phyloP scores from a whole-genome alignment of 2,797 vertebrate genomes.

The Carcharodon carcharias region DNA sequence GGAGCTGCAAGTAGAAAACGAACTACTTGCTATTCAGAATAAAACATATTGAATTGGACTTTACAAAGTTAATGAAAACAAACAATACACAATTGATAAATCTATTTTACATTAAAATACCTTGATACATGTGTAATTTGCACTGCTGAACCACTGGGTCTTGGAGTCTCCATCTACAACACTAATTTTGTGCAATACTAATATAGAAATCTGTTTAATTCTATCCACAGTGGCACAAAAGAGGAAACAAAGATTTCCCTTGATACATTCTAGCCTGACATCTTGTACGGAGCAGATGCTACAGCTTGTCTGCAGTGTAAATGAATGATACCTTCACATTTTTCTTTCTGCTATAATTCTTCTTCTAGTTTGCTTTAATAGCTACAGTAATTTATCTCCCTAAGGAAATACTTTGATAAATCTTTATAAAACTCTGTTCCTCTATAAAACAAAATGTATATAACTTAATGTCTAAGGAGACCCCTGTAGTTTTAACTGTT shows the following conservation, averaged over 20 bases:
- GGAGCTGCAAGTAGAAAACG: too few species aligned
- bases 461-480: neutral
- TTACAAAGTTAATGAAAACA: neutral
- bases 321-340: conserved; percentile 22
- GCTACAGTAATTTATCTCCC: neutral
- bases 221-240: neutral
- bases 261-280: conserved; percentile 12
- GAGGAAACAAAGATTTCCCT: neutral
- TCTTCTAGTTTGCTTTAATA: conserved; percentile 22
- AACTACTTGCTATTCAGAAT: neutral
- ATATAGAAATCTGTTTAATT: neutral
- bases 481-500: neutral
- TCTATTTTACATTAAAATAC: neutral
- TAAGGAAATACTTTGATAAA: neutral
- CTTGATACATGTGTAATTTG: neutral
- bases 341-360: neutral
- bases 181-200: neutral
- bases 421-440: neutral
- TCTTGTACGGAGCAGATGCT: neutral
- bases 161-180: neutral
- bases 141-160: neutral
- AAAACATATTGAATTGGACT: neutral
- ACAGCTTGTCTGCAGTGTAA: neutral
- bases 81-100: neutral
- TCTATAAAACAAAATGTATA: neutral